Base-by-base conservation (phyloP, 2,113 vertebrate species). In the Corythornis madagascariensis region DNA sequence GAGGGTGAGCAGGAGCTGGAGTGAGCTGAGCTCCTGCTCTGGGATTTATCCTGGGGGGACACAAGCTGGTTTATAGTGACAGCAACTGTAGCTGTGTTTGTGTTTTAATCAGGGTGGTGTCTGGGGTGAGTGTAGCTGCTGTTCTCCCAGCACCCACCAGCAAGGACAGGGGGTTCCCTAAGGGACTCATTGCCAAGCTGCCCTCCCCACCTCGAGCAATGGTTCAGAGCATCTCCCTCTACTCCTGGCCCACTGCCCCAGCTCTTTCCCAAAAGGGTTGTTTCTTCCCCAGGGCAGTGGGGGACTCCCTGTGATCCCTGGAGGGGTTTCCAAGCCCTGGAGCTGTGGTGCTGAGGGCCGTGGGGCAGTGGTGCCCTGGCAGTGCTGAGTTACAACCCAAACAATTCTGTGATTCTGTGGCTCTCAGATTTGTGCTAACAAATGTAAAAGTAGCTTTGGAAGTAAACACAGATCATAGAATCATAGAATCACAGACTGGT, bases 1-100 rank as follows among this genome's bases (percentile, higher is more conserved):
- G 8, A 20, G 18, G 0, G 61, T 0, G 1, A 4, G 38, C 0
- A 1, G 52, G 9, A 10, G 4, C 15, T 5, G 52, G 21, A 16
- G 69, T 11, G 2, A 2, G 25, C 26, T 2, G 55, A 47, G 33
- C 22, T 24, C 28, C 31, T 17, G 40, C n/a, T 10, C 71, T 14
- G 35, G 1, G 6, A 5, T 7, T 12, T 4, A 19, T 5, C 3
- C 28, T 40, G 13, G 31, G 17, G 16, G 6, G 25, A 21, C 20
- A 3, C 10, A 20, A 11, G 7, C 21, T 16, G 29, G 10, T 7
- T 42, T 19, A 4, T 1, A 13, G 33, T 0, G 33, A 1, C 4
- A 21, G 22, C 6, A 6, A 14, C 38, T 75, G 8, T 3, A 35
- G 42, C 45, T 50, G 10, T 33, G 1, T 31, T 74, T 33, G 72